These are phyloP conservation scores for Platysteira castanea DNA, from an alignment of 2,113 vertebrate genomes.

Conservation along the genomic window DNA sequence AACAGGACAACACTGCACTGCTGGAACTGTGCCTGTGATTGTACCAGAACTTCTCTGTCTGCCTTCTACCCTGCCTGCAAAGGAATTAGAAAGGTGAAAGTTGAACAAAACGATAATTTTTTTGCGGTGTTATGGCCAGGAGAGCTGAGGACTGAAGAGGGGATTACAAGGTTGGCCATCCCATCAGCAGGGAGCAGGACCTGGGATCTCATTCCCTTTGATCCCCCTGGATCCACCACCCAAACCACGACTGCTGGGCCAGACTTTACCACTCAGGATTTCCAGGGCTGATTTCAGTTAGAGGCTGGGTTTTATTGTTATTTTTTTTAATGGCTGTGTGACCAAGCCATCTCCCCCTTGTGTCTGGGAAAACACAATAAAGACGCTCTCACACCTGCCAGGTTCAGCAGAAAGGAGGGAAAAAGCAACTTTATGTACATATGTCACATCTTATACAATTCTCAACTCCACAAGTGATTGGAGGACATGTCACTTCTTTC, in stretches of 20 bases:
- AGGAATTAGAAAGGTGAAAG: background rate
- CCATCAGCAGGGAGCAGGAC: background rate
- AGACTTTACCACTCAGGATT: background rate
- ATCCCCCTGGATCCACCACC: background rate
- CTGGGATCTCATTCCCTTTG: background rate
- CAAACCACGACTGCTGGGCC: fast-evolving
- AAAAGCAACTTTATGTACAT: no score
- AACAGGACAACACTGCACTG: no score
- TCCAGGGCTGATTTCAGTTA: background rate
- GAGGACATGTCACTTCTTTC: no score
- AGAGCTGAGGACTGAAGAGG: background rate
- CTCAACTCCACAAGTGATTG: no score
- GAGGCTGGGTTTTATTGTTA: background rate
- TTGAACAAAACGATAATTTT: background rate
- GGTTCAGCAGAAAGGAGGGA: no score
- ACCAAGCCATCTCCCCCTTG: background rate
- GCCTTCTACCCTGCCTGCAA: background rate
- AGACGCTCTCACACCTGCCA: no score
- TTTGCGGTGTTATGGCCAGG: background rate
- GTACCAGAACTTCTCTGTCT: background rate
- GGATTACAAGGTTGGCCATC: background rate
- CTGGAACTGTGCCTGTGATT: background rate
- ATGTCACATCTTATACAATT: no score
- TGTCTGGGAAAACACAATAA: no score
- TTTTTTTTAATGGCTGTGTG: background rate